Conservation (phyloP, 2,797 vertebrate species). For the Rhyacichthys aspro region DNA sequence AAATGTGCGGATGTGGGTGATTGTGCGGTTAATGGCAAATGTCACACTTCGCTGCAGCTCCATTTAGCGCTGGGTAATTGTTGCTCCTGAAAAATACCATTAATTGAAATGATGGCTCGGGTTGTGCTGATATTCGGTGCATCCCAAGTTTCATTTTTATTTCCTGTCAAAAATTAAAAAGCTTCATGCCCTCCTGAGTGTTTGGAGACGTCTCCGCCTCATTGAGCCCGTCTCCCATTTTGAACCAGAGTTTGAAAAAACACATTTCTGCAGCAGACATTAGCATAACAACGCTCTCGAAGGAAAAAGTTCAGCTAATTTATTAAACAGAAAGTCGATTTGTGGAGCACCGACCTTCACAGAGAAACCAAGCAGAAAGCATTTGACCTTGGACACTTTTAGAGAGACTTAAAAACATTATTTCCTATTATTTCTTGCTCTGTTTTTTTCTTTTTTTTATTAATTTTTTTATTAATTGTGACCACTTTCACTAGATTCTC, state of each 20-base stretch:
- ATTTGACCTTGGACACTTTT: too few relatives aligned
- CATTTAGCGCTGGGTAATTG: slow-evolving; percentile 29
- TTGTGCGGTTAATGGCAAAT: slow-evolving; percentile 36
- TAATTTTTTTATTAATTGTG: too few relatives aligned
- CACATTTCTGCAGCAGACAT: slow-evolving; percentile 28
- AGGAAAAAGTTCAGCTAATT: slow-evolving; percentile 28
- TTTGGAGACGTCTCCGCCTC: slow-evolving; percentile 45
- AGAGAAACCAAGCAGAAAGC: too few relatives aligned
- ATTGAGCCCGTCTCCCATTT: slow-evolving; percentile 44
- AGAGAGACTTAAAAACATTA: too few relatives aligned
- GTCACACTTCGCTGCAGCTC: slow-evolving; percentile 16
- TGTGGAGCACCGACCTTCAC: slow-evolving; percentile 17
- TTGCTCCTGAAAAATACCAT: slow-evolving; percentile 26
- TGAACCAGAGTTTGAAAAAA: slow-evolving; percentile 41
- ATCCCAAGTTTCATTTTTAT: slow-evolving; percentile 32
- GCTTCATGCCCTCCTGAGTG: slow-evolving; percentile 17
- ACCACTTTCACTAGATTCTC: too few relatives aligned
- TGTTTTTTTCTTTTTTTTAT: too few relatives aligned
- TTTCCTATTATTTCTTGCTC: too few relatives aligned
- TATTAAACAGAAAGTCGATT: slow-evolving; percentile 62
- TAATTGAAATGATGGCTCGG: slow-evolving; percentile 31
- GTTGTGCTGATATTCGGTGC: slow-evolving; percentile 9
- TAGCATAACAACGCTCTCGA: slow-evolving; percentile 50
- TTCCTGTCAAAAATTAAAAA: slow-evolving; percentile 29
- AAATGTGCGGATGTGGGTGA: slow-evolving; percentile 12